These are phyloP conservation scores for Drosophila chauvacae DNA, from an alignment of 1,140 invertebrate genomes.

Conservation along the genomic window DNA sequence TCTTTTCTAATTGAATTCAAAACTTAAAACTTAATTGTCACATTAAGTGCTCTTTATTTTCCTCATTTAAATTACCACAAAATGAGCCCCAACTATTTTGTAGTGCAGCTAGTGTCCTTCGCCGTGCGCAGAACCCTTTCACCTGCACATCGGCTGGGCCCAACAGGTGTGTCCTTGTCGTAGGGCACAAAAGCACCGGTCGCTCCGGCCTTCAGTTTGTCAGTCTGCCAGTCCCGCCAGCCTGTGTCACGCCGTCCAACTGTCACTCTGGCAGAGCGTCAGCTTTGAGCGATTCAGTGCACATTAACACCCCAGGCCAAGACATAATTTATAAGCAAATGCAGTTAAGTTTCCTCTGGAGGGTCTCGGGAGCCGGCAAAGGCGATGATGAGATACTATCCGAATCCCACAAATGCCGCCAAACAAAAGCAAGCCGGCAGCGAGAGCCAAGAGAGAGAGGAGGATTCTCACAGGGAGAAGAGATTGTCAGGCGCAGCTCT, in stretches of 20 bases:
- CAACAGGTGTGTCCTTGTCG: constrained; percentile 70
- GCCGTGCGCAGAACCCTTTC: constrained; percentile 42
- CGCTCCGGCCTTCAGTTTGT: constrained; percentile 7
- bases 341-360: constrained; percentile 48
- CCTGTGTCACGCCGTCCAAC: background rate
- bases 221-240: background rate
- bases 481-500: background rate
- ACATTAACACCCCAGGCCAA: constrained; percentile 33
- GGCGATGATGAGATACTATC: constrained; percentile 20
- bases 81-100: constrained; percentile 5
- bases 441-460: background rate
- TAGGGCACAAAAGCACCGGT: constrained; percentile 31
- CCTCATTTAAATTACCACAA: background rate
- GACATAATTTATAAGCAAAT: constrained; percentile 67
- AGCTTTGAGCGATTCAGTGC: constrained; percentile 13
- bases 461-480: background rate
- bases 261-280: constrained; percentile 26
- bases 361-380: constrained; percentile 19
- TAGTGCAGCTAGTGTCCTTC: constrained; percentile 9
- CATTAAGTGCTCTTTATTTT: background rate
- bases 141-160: constrained; percentile 43
- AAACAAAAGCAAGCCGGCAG: constrained; percentile 41
- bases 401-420: constrained; percentile 57
- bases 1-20: too few species aligned
- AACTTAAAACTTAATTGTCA: too few species aligned